These are phyloP conservation scores for Calyptommatus sinebrachiatus DNA, from an alignment of 2,113 vertebrate genomes.

Conservation along the genomic window DNA sequence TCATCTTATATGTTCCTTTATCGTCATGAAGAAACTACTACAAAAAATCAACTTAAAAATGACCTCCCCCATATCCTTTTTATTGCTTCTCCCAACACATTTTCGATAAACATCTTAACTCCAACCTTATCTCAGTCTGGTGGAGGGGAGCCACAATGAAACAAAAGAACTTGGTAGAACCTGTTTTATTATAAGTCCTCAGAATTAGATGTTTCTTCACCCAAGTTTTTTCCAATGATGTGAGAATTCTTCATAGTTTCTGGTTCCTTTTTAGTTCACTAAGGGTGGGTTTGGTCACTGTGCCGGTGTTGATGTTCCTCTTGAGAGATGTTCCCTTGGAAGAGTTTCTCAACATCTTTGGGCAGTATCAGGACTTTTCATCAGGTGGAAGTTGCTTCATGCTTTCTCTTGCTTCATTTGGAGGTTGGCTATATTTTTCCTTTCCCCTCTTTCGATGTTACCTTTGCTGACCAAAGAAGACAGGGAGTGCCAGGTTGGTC, in stretches of 20 bases:
- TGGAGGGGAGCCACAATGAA: not conserved
- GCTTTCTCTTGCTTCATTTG: not conserved
- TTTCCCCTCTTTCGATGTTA: not conserved
- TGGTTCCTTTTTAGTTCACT: not conserved
- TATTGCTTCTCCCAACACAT: not conserved
- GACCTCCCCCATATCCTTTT: not conserved
- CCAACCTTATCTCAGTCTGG: not conserved
- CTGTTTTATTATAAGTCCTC: conserved; percentile 24
- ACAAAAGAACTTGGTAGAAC: not conserved
- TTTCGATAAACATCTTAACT: not conserved
- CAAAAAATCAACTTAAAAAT: too few relatives aligned
- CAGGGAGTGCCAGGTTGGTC: not conserved
- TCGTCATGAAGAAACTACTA: too few relatives aligned
- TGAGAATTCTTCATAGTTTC: not conserved
- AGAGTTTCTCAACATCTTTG: not conserved
- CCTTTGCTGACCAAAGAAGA: not conserved
- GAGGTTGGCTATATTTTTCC: not conserved
- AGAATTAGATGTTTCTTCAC: conserved; percentile 6
- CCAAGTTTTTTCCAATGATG: not conserved
- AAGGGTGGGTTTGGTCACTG: not conserved
- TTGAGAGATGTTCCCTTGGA: not conserved
- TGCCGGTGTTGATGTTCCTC: not conserved
- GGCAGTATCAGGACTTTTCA: not conserved
- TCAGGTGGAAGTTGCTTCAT: not conserved
- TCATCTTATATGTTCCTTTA: too few relatives aligned